Evolutionary conservation across 2,888 invertebrate genomes (phyloP).

Genomic region (Coremacera marginata): DNA sequence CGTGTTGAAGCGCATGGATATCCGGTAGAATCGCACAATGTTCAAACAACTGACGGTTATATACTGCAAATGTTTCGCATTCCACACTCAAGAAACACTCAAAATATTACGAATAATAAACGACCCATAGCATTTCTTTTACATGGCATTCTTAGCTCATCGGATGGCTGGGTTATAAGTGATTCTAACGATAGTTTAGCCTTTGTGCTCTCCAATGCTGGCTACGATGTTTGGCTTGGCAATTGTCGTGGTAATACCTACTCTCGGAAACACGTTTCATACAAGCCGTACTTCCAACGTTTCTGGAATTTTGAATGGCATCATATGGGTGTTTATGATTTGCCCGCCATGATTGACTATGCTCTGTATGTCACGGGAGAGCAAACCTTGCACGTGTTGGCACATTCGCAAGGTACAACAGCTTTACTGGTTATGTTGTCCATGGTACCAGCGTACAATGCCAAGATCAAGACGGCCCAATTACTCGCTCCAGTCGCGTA

Average conservation of each 20-base stretch:
- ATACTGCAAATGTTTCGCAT: constrained; percentile 86
- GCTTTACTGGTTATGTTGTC: constrained; percentile 74
- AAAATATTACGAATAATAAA: constrained; percentile 35
- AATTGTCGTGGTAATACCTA: constrained; percentile 82
- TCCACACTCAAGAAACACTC: constrained; percentile 68
- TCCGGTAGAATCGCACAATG: constrained; percentile 77
- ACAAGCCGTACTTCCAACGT: constrained; percentile 57
- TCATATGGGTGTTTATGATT: constrained; percentile 87
- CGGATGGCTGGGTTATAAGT: constrained; percentile 58
- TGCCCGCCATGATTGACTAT: constrained; percentile 87
- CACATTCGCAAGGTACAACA: constrained; percentile 93
- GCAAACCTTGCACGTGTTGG: constrained; percentile 75
- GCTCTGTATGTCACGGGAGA: constrained; percentile 63
- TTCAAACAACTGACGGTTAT: constrained; percentile 85
- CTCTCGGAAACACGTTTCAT: constrained; percentile 70
- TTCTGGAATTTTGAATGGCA: constrained; percentile 79
- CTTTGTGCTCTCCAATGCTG: constrained; percentile 73
- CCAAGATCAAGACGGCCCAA: constrained; percentile 60
- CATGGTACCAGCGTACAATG: constrained; percentile 52
- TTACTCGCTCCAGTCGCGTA: constrained; percentile 72
- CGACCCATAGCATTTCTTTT: constrained; percentile 58
- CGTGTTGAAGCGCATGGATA: constrained; percentile 68
- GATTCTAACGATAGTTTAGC: constrained; percentile 56
- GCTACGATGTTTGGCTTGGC: constrained; percentile 78
- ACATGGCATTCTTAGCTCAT: constrained; percentile 60